These are phyloP conservation scores for Harpalus rufipes DNA, from an alignment of 2,888 invertebrate genomes.

Conservation along the genomic window DNA sequence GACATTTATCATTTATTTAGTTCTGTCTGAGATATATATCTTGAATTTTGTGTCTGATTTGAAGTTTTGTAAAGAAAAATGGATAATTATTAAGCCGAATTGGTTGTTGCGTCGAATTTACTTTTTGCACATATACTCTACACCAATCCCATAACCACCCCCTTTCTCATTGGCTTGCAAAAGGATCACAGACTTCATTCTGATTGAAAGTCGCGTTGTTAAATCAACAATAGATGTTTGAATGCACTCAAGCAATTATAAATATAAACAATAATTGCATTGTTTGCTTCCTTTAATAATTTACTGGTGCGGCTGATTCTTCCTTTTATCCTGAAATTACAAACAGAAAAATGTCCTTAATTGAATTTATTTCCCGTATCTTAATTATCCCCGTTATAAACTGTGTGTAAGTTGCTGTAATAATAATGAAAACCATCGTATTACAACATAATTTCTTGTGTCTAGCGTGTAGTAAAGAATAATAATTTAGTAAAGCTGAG, in stretches of 20 bases:
- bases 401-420: conserved; percentile 2
- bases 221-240: too few relatives aligned
- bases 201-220: too few relatives aligned
- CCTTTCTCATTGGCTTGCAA: too few relatives aligned
- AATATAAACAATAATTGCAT: background rate
- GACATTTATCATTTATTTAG: too few relatives aligned
- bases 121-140: too few relatives aligned
- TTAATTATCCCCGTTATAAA: conserved; percentile 42
- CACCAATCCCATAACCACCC: too few relatives aligned
- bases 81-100: too few relatives aligned
- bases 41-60: too few relatives aligned
- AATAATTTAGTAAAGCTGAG: conserved; percentile 70
- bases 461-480: conserved; percentile 18
- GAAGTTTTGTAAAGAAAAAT: too few relatives aligned
- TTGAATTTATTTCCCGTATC: conserved; percentile 1
- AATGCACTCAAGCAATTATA: background rate
- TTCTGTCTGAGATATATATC: too few relatives aligned
- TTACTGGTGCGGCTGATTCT: background rate
- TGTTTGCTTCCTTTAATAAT: background rate
- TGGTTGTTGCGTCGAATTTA: too few relatives aligned
- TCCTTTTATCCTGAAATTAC: background rate
- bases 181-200: too few relatives aligned
- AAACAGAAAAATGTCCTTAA: background rate
- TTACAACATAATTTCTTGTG: conserved; percentile 52
- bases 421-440: conserved; percentile 25